A percentile compares a stretch with the other conserved stretches of the same genome.
These are phyloP conservation scores for Tauraco hartlaubi DNA, from an alignment of 2,797 vertebrate species.

Conservation along the genomic window DNA sequence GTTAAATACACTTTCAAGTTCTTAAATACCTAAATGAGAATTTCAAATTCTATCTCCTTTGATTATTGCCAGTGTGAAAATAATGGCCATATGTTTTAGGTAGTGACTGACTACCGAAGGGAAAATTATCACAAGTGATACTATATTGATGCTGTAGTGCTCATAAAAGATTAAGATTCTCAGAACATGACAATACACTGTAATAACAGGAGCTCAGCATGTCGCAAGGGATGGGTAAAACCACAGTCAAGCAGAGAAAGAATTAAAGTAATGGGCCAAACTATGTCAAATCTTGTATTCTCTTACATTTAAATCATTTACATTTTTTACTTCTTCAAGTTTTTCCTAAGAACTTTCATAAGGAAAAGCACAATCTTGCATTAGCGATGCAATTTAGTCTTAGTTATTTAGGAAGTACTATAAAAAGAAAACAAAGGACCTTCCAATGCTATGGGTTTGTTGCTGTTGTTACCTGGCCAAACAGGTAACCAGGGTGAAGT, in stretches of 20 bases:
- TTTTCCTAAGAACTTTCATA: background rate
- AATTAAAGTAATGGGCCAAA: background rate
- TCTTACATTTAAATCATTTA: background rate
- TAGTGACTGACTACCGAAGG: background rate
- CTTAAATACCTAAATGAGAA: slow-evolving; percentile 17
- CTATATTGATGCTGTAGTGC: background rate
- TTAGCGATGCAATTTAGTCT: background rate
- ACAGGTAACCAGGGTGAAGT: background rate
- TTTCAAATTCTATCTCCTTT: background rate
- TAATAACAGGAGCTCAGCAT: background rate
- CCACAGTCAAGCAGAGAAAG: background rate
- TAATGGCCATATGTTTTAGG: background rate
- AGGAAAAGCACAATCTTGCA: background rate
- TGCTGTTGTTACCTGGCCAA: background rate
- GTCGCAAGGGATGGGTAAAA: background rate
- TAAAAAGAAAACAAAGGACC: background rate
- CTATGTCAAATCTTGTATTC: background rate
- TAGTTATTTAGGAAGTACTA: background rate
- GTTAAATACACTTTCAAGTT: slow-evolving; percentile 21
- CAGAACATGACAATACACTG: background rate
- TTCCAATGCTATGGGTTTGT: background rate
- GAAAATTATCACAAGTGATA: background rate
- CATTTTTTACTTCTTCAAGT: background rate
- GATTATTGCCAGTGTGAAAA: background rate
- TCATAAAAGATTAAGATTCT: background rate